phyloP scores from a whole-genome alignment of 2,113 vertebrate genomes.

The Procavia capensis region DNA sequence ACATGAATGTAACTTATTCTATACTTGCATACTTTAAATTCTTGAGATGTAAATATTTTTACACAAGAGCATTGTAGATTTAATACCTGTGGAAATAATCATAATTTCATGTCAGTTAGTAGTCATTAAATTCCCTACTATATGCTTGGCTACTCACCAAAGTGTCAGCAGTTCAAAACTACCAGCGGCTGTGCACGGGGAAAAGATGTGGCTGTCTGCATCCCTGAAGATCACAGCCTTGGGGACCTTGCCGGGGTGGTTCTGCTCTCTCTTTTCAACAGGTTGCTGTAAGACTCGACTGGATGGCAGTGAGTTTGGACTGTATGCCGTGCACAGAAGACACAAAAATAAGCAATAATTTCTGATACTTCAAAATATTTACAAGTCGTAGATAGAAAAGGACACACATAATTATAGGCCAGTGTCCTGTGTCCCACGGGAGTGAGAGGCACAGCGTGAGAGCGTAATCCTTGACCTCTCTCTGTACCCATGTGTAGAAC shows the following conservation, averaged over 20 bases:
- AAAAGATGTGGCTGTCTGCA: too few species aligned
- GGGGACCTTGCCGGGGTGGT: too few species aligned
- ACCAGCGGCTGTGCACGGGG: too few species aligned
- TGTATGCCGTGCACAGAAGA: background rate
- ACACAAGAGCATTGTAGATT: background rate
- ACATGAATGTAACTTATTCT: constrained; percentile 9
- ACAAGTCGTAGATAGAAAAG: background rate
- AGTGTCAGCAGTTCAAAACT: too few species aligned
- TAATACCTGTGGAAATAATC: background rate
- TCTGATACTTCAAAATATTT: background rate
- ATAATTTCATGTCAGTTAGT: constrained; percentile 34
- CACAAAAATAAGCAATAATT: background rate
- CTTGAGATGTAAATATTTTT: constrained; percentile 46
- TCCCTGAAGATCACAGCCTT: too few species aligned
- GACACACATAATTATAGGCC: background rate
- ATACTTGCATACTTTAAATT: background rate
- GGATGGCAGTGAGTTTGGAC: too few species aligned
- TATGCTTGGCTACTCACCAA: background rate
- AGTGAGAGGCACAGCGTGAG: background rate
- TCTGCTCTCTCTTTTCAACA: too few species aligned
- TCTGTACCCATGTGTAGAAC: background rate
- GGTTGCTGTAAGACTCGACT: too few species aligned
- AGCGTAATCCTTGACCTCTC: background rate
- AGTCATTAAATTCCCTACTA: constrained; percentile 1
- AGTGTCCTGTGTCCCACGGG: background rate